Evolutionary conservation across 1,140 invertebrate genomes (phyloP), one percentile per base, ranked within the genome.

Genomic region (Drosophila santomea): DNA sequence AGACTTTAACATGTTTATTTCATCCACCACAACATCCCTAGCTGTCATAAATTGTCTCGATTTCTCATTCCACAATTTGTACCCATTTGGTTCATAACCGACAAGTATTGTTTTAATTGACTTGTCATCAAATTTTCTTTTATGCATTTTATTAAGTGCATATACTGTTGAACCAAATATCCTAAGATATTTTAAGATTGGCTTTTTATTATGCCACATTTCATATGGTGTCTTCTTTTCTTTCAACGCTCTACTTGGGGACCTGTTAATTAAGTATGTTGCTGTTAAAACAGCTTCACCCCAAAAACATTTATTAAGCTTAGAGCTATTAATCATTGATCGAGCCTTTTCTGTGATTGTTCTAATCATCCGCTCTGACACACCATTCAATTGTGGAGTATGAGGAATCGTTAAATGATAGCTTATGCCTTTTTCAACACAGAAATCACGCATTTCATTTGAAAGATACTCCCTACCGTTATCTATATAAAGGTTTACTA

Each of bases 351-450:
- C 92, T 14, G 85, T 92, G 39, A 94, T 86, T 23, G 92, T 93
- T 43, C 90, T 66, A 63, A 92, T 93, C 80, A 93, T 93, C 44
- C 93, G 74, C 69, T 94, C 93, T 25, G 93, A 77, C 4, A 93
- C 91, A 71, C 93, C 93, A 92, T 94, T 94, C 78, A 91, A 79
- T 73, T 94, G 91, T 58, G 94, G 93, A 12, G 92, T 93, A 59
- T 93, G 90, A 48, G 93, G 90, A 52, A 93, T 84, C 12, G 90
- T 93, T 45, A 69, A 48, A 43, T 55, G 44, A 55, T 61, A 93
- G 14, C 64, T 76, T 61, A 94, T 94, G 8, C 94, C 93, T 57
- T 90, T 93, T 66, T 91, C 72, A 5, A 47, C 45, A 47, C 45
- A 45, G 8, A 45, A 23, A 4, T 45, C 43, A 45, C 17, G 17